Conservation (phyloP, 2,888 invertebrate species). For the Nephrotoma flavescens region DNA sequence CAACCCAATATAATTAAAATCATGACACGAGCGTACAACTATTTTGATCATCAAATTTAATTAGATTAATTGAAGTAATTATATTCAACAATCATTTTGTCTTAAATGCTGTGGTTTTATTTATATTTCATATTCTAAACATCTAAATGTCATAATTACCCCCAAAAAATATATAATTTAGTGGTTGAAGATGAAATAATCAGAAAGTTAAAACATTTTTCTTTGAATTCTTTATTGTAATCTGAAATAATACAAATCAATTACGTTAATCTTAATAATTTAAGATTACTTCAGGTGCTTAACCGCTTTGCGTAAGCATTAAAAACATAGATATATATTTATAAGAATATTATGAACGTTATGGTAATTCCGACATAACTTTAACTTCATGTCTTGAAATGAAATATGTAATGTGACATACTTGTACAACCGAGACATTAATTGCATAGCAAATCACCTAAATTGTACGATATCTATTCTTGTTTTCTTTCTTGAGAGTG, state of each 20-base stretch:
- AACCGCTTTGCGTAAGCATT: too few relatives aligned
- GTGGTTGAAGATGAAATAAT: background rate
- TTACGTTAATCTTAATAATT: background rate
- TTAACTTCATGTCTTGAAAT: too few relatives aligned
- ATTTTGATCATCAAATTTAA: background rate
- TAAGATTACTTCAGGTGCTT: too few relatives aligned
- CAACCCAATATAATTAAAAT: background rate
- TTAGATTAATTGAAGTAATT: background rate
- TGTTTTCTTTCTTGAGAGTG: too few relatives aligned
- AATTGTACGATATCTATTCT: too few relatives aligned
- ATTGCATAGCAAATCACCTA: too few relatives aligned
- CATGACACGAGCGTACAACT: background rate
- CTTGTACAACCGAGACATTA: too few relatives aligned
- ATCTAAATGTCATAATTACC: background rate
- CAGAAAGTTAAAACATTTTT: background rate
- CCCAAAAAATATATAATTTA: background rate
- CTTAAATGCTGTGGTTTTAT: background rate
- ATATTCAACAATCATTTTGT: background rate
- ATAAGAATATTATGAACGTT: too few relatives aligned
- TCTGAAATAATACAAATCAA: background rate
- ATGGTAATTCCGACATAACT: too few relatives aligned
- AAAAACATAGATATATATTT: too few relatives aligned
- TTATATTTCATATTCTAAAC: background rate
- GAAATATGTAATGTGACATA: too few relatives aligned
- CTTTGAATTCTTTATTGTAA: background rate